Base-by-base conservation (phyloP, 1,140 invertebrate genomes). In the Stratiolaelaps scimitus region DNA sequence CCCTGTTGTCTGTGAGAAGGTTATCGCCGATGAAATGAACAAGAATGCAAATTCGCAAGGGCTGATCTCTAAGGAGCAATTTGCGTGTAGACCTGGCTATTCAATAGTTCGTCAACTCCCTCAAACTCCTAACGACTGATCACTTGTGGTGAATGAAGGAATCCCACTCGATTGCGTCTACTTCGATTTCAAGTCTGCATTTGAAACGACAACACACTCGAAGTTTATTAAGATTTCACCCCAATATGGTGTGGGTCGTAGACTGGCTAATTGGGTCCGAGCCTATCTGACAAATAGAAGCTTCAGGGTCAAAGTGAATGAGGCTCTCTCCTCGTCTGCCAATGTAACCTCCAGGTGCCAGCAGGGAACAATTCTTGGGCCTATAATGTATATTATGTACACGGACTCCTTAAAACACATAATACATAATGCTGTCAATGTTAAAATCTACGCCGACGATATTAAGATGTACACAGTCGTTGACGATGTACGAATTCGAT, bases 151-250 rank as follows among this genome's bases (percentile, higher is more conserved):
- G 13, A n/a, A 45, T n/a, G 44, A 13, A n/a, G n/a, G n/a, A 13
- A 45, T 13, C 13, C 44, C 44, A 13, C n/a, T 45, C 44, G 44
- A 45, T n/a, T 13, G 13, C 44, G n/a, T 45, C 13, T 45, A 45
- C 44, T 45, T 45, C 44, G 44, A 45, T n/a, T 45, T 45, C 44
- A 45, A 45, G 44, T 45, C 44, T 13, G 44, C 44, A 13, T 45
- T 45, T n/a, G 44, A 45, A n/a, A n/a, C n/a, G 13, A n/a, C n/a
- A 13, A 45, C 44, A n/a, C 44, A 45, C 44, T 13, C 13, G 13
- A 45, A 45, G 44, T n/a, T 45, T 13, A 45, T 45, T 13, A 45
- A 45, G n/a, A 13, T 13, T 45, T n/a, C n/a, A 45, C 44, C 44
- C 13, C 13, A n/a, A 13, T n/a, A 13, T n/a, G 44, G 44, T n/a